Evolutionary conservation across 1,140 invertebrate genomes (phyloP).

Genomic region (Drosophila orosa): DNA sequence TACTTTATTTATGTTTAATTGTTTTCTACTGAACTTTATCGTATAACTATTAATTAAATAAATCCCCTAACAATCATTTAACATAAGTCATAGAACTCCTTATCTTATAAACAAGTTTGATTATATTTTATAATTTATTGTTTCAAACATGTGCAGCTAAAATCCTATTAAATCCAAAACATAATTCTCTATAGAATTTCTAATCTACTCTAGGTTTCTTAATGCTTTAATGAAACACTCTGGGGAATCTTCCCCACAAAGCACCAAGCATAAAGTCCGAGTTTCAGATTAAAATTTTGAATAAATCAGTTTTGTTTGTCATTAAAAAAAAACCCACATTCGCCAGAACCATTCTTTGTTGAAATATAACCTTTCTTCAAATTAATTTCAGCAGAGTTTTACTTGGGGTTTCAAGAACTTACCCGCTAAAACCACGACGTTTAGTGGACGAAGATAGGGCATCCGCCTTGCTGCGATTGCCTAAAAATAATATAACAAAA

Average conservation of each 20-base stretch:
- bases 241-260: neutral
- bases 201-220: neutral
- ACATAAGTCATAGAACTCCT: neutral
- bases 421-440: slow-evolving; percentile 92
- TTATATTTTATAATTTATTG: neutral
- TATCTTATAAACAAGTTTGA: neutral
- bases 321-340: neutral
- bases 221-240: neutral
- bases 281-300: neutral
- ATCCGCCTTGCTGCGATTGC: slow-evolving; percentile 85
- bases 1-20: neutral
- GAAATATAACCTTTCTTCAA: neutral
- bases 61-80: neutral
- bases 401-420: slow-evolving; percentile 83
- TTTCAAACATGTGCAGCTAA: neutral
- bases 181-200: neutral
- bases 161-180: neutral
- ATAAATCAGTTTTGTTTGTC: neutral
- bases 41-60: neutral
- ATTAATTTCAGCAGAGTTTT: neutral
- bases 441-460: slow-evolving; percentile 85
- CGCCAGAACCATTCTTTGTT: neutral
- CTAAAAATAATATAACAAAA: slow-evolving; percentile 24
- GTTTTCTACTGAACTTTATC: neutral
- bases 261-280: neutral